Evolutionary conservation across 2,797 vertebrate species (phyloP), one percentile per base, ranked within the genome.

Genomic region (Phrynocephalus guinanensis): DNA sequence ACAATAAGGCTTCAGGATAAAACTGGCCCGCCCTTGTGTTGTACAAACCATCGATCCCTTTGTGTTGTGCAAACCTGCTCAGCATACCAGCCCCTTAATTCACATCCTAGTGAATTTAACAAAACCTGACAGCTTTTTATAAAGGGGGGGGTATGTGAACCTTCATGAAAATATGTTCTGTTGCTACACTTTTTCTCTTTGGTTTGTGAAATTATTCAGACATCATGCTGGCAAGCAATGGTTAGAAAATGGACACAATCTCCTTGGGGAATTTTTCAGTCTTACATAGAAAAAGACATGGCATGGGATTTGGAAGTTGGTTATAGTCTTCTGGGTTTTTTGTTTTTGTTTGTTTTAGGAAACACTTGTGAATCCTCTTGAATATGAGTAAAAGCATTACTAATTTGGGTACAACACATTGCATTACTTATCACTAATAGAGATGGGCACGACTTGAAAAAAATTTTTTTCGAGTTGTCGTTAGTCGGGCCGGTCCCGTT

Each of bases 1-100:
- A 44, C 30, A 78, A 88, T 79, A 68, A 78, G 2, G 6, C 6
- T 44, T 50, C 13, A n/a, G 85, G 52, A 68, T 86, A 84, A 80
- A 90, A 26, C 6, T 82, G 30, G 3, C 0, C 80, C 82, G 38
- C 4, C 24, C n/a, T 13, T 60, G 30, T 70, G 44, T 75, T 81
- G 68, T 60, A 33, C 15, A 73, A 22, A 86, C 24, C n/a, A 30
- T 87, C 87, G 67, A 13, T 26, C 48, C 73, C 73, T 60, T 3
- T 63, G 6, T 26, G 44, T 75, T 81, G 68, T 60, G 26, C 15
- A 73, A 22, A 86, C 24, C n/a, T 30, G 5, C 28, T 80, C 3
- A 72, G 11, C 79, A 48, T 67, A 84, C 67, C 18, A 24, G 28
- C 70, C 70, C 44, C 28, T 56, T 76, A 9, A 30, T 79, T 86